Conservation (phyloP, 2,113 vertebrate genomes). For the Galbula dea region DNA sequence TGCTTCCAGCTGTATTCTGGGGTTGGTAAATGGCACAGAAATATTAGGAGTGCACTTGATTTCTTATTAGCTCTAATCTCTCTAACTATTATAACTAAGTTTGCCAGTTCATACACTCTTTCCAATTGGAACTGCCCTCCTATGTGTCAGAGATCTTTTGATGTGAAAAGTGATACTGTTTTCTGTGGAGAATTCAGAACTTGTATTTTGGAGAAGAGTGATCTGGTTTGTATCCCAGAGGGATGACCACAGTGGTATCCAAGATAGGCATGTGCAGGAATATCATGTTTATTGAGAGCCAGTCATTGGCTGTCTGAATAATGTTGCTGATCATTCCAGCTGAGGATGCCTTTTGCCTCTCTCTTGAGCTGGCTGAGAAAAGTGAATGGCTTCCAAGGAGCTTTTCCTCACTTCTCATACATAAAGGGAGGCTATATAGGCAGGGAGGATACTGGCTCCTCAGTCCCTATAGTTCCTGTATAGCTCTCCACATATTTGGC, state of each 20-base stretch:
- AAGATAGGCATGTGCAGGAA: background rate
- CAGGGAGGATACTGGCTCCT: background rate
- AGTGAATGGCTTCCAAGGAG: background rate
- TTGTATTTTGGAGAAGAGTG: background rate
- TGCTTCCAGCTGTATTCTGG: background rate
- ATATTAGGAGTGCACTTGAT: background rate
- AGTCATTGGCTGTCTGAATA: background rate
- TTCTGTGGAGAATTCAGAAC: background rate
- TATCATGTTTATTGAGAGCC: background rate
- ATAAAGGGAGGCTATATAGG: too few species aligned
- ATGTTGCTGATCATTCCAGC: background rate
- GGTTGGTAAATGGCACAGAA: background rate
- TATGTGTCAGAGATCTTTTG: background rate
- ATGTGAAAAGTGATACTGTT: background rate
- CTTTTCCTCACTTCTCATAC: background rate
- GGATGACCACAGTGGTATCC: background rate
- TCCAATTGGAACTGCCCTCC: background rate
- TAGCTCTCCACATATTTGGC: background rate
- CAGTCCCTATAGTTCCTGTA: background rate
- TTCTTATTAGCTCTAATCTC: background rate
- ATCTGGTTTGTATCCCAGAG: background rate
- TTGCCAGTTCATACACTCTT: background rate
- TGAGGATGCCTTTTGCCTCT: background rate
- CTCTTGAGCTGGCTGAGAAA: background rate
- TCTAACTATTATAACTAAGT: background rate